Base-by-base conservation (phyloP, 2,113 vertebrate species). In the Cacatua alba region DNA sequence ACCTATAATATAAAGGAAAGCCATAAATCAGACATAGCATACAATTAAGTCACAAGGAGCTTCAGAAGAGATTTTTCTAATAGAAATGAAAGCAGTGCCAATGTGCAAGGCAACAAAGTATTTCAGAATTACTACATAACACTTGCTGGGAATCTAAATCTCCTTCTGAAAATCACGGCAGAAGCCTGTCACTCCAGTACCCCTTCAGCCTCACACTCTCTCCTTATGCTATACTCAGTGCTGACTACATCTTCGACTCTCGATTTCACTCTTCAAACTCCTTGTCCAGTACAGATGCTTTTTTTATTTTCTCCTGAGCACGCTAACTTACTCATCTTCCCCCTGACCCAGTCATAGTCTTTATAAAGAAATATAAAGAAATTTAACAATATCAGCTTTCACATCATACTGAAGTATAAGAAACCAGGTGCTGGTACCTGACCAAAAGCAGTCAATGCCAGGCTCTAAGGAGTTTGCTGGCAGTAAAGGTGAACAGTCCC, bases 91-190 rank as follows among this genome's bases (percentile, higher is more conserved):
- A 60, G 43, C 7, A 75, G 33, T 26, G n/a, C 13, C 25, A 67
- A 37, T 6, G 8, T 7, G 44, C 17, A 63, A 70, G 19, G 41
- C 2, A 71, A n/a, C 13, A 72, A 76, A 82, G 20, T 24, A 85
- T 11, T 17, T 43, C 43, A 74, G 28, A 80, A 57, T 25, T 35
- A 37, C 21, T 37, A 29, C 4, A 70, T 24, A 71, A 31, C 9
- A 49, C 9, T 48, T 26, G 41, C 21, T 1, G 4, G 8, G 24
- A 67, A 62, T 13, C 26, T 74, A 57, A 72, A 51, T 4, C 3
- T 11, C 16, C 8, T 53, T 43, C 33, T 49, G 13, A 35, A 13
- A 12, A 15, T 41, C 33, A 48, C 0, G 0, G 24, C 44, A 83
- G 51, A 69, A 77, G 49, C 20, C 24, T 86, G 18, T 52, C 77